Evolutionary conservation across 2,888 invertebrate species (phyloP), one percentile per base, ranked within the genome.

Genomic region (Acanthacorydalis orientalis): DNA sequence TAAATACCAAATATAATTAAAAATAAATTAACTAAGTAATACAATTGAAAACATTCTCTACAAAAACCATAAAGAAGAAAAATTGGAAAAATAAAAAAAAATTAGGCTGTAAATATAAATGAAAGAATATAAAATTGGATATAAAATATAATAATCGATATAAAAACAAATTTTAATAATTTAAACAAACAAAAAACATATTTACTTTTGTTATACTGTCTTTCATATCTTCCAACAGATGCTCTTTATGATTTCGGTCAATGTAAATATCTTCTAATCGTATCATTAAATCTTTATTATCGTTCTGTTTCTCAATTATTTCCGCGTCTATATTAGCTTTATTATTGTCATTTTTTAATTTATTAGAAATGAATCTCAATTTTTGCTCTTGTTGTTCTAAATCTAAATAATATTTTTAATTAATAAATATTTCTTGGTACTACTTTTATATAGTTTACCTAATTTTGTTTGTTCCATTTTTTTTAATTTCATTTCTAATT

Each of bases 211-310:
- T 39, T 12, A 46, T 38, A 7, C 12, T 10, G 9, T 15, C 12
- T 40, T 38, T 38, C 16, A 46, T 46, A 2, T 15, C 23, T 6
- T 46, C 32, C 11, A 46, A 12, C 8, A 34, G 14, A n/a, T 35
- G 46, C 14, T 46, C 46, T 34, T 46, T 46, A 31, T 46, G 34
- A 15, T 38, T 46, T 12, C 46, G 46, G 39, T 39, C 39, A 31
- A 46, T 31, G 14, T 46, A 46, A 31, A 46, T 39, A 39, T 46
- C 46, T 40, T 46, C 46, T 15, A 46, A 32, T 23, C 39, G 46
- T 31, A 39, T 46, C 12, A 46, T 31, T 31, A 46, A 39, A 39
- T 46, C 46, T 34, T 39, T 15, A 31, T 46, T 46, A 39, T 46
- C 39, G 15, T 4, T 31, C 12, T 31, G 12, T 31, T 39, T 46